phyloP scores from a whole-genome alignment of 2,113 vertebrate species.

The Cariama cristata region DNA sequence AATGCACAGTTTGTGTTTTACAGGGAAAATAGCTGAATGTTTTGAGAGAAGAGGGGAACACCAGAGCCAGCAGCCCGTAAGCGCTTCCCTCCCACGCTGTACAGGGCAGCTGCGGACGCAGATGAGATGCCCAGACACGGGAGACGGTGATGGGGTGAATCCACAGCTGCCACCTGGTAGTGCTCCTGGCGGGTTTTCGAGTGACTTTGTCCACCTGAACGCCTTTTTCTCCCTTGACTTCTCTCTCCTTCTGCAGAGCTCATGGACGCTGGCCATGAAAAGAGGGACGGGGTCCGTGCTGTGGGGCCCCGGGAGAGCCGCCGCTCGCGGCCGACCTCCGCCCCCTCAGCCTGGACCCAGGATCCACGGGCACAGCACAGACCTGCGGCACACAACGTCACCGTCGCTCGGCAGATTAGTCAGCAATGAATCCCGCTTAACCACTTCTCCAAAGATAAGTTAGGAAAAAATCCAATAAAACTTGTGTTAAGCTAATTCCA shows the following conservation, averaged over 20 bases:
- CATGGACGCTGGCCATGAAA: neutral
- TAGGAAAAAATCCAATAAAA: neutral
- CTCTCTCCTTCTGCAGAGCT: neutral
- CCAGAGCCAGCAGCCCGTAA: neutral
- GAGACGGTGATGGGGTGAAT: neutral
- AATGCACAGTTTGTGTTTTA: neutral
- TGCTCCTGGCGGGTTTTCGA: neutral
- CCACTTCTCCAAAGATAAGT: neutral
- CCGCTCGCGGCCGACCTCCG: neutral
- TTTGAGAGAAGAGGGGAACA: neutral
- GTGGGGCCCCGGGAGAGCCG: neutral
- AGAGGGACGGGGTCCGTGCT: neutral
- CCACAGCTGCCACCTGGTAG: neutral
- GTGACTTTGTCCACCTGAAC: neutral
- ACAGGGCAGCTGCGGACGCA: neutral
- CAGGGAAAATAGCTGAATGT: neutral
- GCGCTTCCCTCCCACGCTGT: fast-evolving
- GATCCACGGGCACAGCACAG: neutral
- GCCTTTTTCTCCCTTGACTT: neutral
- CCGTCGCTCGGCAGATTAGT: neutral
- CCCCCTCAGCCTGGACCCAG: neutral
- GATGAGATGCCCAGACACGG: neutral
- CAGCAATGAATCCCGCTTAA: neutral
- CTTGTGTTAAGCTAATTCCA: neutral
- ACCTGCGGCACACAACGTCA: neutral